Percentiles rank a stretch among this genome's conserved stretches.
Conservation (phyloP, 2,888 invertebrate genomes). For the Acanthosepion pharaonis region DNA sequence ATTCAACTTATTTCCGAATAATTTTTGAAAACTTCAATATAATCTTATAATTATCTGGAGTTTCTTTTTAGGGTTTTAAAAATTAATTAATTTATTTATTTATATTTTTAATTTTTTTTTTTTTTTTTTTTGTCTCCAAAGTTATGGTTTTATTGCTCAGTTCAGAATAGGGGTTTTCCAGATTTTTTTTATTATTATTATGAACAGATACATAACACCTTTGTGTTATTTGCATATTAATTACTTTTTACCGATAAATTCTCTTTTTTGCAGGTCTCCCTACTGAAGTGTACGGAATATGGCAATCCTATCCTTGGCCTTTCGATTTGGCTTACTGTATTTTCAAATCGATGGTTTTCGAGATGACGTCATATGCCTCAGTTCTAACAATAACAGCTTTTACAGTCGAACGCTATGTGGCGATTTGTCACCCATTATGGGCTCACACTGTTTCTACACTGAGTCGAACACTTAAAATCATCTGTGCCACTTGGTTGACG, state of each 20-base stretch:
- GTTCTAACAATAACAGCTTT: constrained; percentile 94
- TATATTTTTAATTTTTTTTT: no score
- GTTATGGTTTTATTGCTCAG: no score
- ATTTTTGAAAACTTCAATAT: no score
- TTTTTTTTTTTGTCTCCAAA: no score
- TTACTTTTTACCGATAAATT: neutral
- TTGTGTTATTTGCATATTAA: neutral
- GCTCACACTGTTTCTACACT: constrained; percentile 88
- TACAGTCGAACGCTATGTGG: constrained; percentile 89
- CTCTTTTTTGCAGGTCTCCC: constrained; percentile 73
- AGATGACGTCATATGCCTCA: constrained; percentile 88
- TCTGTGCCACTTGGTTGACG: constrained; percentile 88
- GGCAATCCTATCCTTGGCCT: constrained; percentile 76
- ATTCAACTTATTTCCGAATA: no score
- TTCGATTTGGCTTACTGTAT: constrained; percentile 76
- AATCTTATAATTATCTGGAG: no score
- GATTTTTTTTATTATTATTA: no score
- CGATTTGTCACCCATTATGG: constrained; percentile 91
- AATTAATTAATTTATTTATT: no score
- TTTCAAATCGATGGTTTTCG: constrained; percentile 75
- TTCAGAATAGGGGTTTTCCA: no score
- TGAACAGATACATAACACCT: no score
- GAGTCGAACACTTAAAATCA: constrained; percentile 85
- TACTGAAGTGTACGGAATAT: constrained; percentile 75
- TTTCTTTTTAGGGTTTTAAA: no score